Evolutionary conservation across 2,797 vertebrate genomes (phyloP).

Genomic region (Enteromius mattozi): DNA sequence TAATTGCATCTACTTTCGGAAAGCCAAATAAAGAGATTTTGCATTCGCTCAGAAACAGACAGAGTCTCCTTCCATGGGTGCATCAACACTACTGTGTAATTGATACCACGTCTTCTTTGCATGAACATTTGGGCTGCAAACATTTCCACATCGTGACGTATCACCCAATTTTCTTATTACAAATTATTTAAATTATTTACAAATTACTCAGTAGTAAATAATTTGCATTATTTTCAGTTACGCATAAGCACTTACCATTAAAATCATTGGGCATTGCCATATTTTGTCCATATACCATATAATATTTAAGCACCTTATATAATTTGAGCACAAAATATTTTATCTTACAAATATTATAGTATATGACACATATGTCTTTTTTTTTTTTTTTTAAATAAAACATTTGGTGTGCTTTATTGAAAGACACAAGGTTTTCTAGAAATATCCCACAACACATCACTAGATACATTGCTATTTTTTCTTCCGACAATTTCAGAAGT

Average conservation of each 20-base stretch:
- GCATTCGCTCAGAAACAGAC: too few relatives aligned
- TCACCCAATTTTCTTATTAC: too few relatives aligned
- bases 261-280: neutral
- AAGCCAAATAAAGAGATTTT: too few relatives aligned
- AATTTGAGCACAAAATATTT: too few relatives aligned
- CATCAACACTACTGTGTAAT: too few relatives aligned
- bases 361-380: neutral
- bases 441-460: neutral
- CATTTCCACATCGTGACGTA: too few relatives aligned
- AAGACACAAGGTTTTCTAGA: neutral
- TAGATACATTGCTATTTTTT: neutral
- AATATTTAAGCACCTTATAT: neutral
- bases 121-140: too few relatives aligned
- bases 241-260: neutral
- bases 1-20: too few relatives aligned
- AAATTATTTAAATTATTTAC: too few relatives aligned
- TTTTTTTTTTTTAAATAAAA: neutral
- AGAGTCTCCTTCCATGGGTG: too few relatives aligned
- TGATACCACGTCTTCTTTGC: too few relatives aligned
- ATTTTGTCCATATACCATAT: neutral
- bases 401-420: neutral
- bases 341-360: too few relatives aligned
- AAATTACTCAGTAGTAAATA: neutral
- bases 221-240: neutral
- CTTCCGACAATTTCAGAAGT: neutral